Evolutionary conservation across 2,113 vertebrate species (phyloP).

Genomic region (Indicator indicator): DNA sequence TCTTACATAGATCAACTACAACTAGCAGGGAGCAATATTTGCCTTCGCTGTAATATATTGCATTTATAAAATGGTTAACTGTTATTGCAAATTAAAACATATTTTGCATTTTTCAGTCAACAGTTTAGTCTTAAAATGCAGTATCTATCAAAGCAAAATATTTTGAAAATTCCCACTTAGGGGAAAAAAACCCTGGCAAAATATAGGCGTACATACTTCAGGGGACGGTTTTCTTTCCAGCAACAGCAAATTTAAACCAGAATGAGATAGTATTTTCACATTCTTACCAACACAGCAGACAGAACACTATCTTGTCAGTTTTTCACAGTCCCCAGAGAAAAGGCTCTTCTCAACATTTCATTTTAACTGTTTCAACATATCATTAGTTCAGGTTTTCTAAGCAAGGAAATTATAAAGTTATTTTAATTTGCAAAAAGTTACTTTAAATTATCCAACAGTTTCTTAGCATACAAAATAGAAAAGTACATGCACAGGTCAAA

Average conservation of each 20-base stretch:
- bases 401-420: background rate
- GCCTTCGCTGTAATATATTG: background rate
- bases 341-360: background rate
- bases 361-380: background rate
- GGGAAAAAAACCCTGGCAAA: background rate
- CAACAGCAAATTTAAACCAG: background rate
- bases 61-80: conserved; percentile 12
- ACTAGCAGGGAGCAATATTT: background rate
- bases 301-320: background rate
- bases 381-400: background rate
- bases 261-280: background rate
- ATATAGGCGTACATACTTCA: background rate
- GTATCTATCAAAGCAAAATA: conserved; percentile 10
- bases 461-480: background rate
- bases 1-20: conserved; percentile 22
- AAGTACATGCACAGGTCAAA: background rate
- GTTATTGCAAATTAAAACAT: conserved; percentile 26
- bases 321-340: background rate
- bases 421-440: background rate
- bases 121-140: conserved; percentile 29
- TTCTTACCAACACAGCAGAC: background rate
- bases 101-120: conserved; percentile 52
- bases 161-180: background rate
- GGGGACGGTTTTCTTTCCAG: background rate
- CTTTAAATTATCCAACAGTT: background rate